A percentile compares a stretch with the other conserved stretches of the same genome.
These are phyloP conservation scores for Pseudorhombus dupliciocellatus DNA, from an alignment of 2,113 vertebrate species.

Conservation along the genomic window DNA sequence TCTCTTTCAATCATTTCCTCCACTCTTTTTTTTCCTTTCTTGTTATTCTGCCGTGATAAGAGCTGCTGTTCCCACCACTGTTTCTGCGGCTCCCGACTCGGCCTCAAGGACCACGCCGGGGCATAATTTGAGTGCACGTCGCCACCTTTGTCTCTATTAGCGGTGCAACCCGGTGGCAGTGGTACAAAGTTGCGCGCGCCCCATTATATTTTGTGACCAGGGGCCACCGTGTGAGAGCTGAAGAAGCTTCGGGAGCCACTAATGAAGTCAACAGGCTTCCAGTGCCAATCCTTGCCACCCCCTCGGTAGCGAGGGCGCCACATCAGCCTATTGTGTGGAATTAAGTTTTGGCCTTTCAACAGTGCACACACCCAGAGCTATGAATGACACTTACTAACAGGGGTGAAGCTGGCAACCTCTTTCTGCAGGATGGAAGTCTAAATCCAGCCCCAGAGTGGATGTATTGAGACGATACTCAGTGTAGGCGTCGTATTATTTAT, in stretches of 20 bases:
- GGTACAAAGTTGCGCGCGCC: constrained; percentile 34
- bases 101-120: constrained; percentile 56
- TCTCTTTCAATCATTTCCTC: constrained; percentile 69
- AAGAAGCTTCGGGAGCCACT: constrained; percentile 65
- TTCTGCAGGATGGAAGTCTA: constrained; percentile 5
- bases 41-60: constrained; percentile 36
- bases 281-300: not conserved
- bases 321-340: constrained; percentile 59
- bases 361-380: constrained; percentile 30
- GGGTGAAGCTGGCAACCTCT: constrained; percentile 19
- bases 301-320: constrained; percentile 33
- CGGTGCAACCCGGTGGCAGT: constrained; percentile 38
- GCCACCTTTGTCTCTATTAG: constrained; percentile 68
- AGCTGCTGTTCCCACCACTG: constrained; percentile 21
- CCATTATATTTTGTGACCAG: constrained; percentile 67
- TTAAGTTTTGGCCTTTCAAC: constrained; percentile 51
- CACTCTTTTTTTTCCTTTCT: constrained; percentile 36
- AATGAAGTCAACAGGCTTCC: constrained; percentile 62
- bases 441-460: constrained; percentile 25
- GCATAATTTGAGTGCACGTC: constrained; percentile 59
- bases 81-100: constrained; percentile 26
- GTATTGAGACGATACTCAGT: not conserved
- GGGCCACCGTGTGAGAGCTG: constrained; percentile 37
- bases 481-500: not conserved
- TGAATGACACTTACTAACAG: constrained; percentile 28